Evolutionary conservation across 2,888 invertebrate species (phyloP), one percentile per base, ranked within the genome.

Genomic region (Uropetala carovei): DNA sequence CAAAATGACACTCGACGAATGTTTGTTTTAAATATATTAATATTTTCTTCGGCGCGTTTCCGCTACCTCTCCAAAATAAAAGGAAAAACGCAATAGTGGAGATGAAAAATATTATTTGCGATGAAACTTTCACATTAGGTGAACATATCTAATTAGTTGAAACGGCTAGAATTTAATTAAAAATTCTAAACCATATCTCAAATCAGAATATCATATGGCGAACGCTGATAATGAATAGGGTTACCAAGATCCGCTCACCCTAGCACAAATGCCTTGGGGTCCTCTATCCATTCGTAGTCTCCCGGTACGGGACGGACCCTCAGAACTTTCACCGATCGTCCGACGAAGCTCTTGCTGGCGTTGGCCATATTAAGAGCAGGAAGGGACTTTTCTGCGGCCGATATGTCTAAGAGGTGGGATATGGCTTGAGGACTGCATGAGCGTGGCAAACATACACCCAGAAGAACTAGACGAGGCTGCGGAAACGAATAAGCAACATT

Each of bases 371-470:
- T 43, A n/a, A 18, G 43, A 10, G 30, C 16, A 56, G 43, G 16
- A 94, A 82, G 94, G 94, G 92, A 94, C 94, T 18, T 92, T 93
- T 93, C 94, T 94, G 93, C 96, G 96, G 91, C 95, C 93, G 89
- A 89, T n/a, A 89, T 30, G 43, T 93, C 94, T 93, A 95, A 95
- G 93, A 96, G 94, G 1, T 95, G 94, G 81, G 95, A 95, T 27
- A 97, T 94, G 93, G 97, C 96, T 0, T 94, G 94, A 0, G 95
- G 94, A 85, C 96, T 96, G 94, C 98, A 98, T 0, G 97, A 96
- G 92, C 96, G 95, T 11, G 98, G 98, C 93, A 98, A 95, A 94
- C 98, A 98, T 94, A 97, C 96, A 11, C 98, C 98, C 92, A 98
- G 95, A 94, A 97, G 96, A 93, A 98, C 95, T 94, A 96, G 95